phyloP scores from a whole-genome alignment of 2,113 vertebrate genomes.

The Perca flavescens region DNA sequence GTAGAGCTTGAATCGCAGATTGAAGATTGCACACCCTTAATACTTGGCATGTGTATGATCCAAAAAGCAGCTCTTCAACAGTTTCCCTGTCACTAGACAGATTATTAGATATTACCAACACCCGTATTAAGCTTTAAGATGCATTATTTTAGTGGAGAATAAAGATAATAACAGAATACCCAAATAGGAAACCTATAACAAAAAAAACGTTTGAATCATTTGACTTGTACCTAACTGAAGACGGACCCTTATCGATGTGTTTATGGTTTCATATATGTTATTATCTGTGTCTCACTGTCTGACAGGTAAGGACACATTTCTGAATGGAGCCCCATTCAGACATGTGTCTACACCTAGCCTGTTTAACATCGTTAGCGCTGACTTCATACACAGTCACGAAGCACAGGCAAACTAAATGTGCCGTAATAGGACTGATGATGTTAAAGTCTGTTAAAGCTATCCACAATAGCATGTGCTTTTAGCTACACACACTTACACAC shows the following conservation, averaged over 20 bases:
- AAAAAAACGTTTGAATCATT: not conserved
- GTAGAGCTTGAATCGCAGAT: no score
- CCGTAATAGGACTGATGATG: not conserved
- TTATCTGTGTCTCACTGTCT: not conserved
- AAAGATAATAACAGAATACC: no score
- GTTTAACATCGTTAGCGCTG: not conserved
- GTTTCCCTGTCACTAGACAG: no score
- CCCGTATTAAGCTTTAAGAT: no score
- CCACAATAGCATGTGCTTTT: not conserved
- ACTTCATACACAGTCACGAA: not conserved
- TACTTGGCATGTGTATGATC: no score
- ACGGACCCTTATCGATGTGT: not conserved
- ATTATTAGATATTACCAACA: no score
- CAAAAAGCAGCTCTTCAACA: no score
- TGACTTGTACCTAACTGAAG: not conserved
- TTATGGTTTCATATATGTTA: fast-evolving
- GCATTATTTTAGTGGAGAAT: no score
- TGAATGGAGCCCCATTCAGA: not conserved
- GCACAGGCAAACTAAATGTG: no score
- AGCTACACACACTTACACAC: not conserved
- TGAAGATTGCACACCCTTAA: no score
- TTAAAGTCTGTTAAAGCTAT: no score
- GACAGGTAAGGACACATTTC: not conserved
- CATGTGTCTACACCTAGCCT: not conserved
- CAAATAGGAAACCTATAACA: no score